These are phyloP conservation scores for Lepus europaeus DNA, from an alignment of 2,113 vertebrate genomes.

Conservation along the genomic window DNA sequence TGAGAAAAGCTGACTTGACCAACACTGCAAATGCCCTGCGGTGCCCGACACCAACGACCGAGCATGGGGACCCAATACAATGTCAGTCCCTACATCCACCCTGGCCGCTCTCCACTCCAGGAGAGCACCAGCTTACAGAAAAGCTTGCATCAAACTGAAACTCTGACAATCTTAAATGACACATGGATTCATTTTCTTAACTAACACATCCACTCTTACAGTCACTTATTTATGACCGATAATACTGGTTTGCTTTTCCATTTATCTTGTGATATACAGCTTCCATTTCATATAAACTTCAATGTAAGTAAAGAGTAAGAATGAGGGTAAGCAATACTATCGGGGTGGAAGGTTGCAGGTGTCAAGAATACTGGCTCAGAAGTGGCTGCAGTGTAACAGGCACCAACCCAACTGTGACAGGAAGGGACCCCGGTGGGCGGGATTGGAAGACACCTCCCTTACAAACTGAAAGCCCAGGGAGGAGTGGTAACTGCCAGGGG, in stretches of 20 bases:
- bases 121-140: not conserved
- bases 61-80: rapidly evolving
- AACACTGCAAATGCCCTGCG: not conserved
- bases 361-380: not conserved
- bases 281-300: not conserved
- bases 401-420: rapidly evolving
- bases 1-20: not conserved
- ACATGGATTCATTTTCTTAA: not conserved
- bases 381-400: not conserved
- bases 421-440: not conserved
- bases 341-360: not conserved
- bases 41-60: too few species aligned
- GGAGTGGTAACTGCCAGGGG: not conserved
- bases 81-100: not conserved
- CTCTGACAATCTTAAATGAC: not conserved
- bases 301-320: not conserved
- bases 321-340: not conserved
- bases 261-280: not conserved
- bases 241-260: not conserved
- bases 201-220: not conserved
- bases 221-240: not conserved
- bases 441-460: not conserved
- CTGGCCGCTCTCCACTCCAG: not conserved
- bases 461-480: not conserved
- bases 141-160: not conserved